Conservation (phyloP, 1,140 invertebrate species). For the Pogonognathellus flavescens region DNA sequence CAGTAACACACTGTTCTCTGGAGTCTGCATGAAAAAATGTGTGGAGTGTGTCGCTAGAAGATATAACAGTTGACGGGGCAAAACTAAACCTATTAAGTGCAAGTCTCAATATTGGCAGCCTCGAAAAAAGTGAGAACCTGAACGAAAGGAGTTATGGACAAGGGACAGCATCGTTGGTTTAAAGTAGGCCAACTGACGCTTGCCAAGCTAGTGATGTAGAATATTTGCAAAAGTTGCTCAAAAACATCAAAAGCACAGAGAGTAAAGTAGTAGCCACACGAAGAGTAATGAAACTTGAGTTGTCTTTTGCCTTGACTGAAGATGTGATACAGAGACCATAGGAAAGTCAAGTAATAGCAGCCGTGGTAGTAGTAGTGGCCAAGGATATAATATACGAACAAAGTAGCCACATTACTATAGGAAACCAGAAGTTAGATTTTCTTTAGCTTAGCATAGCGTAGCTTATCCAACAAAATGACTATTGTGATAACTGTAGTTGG, state of each 20-base stretch:
- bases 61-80: conserved; percentile 9
- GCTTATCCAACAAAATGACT: neutral
- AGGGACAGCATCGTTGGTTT: neutral
- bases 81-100: conserved; percentile 3
- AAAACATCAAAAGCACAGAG: neutral
- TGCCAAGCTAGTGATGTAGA: conserved; percentile 10
- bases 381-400: too few relatives aligned
- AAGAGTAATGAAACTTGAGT: neutral
- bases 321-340: neutral
- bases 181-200: conserved; percentile 44
- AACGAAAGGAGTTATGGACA: neutral
- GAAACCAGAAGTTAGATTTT: too few relatives aligned
- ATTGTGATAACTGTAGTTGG: neutral
- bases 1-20: too few relatives aligned
- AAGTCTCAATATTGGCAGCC: conserved; percentile 22
- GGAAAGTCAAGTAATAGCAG: too few relatives aligned
- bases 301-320: conserved; percentile 13
- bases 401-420: too few relatives aligned
- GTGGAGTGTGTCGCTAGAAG: too few relatives aligned
- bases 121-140: neutral
- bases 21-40: too few relatives aligned
- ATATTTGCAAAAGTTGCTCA: conserved; percentile 47
- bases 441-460: too few relatives aligned
- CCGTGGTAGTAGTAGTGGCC: too few relatives aligned
- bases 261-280: conserved; percentile 18